phyloP scores from a whole-genome alignment of 2,888 invertebrate species.

The Taenaris catops region DNA sequence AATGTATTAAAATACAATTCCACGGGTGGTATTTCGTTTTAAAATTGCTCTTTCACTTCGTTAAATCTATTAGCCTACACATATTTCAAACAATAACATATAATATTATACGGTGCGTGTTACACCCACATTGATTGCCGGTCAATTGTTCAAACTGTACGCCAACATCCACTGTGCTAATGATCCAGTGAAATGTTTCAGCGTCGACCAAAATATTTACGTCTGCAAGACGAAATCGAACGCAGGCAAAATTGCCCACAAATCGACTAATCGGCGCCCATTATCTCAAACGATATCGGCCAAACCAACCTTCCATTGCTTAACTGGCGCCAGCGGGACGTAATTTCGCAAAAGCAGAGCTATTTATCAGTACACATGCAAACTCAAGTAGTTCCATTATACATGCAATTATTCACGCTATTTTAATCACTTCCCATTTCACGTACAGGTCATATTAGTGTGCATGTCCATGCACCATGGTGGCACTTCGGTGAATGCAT shows the following conservation, averaged over 20 bases:
- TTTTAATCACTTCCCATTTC: conserved; percentile 20
- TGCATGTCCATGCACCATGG: conserved; percentile 8
- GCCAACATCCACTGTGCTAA: conserved; percentile 11
- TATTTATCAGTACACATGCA: conserved; percentile 29
- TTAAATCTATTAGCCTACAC: no score
- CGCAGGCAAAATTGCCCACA: conserved; percentile 9
- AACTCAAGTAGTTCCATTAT: conserved; percentile 22
- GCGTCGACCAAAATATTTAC: conserved; percentile 15
- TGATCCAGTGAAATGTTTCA: conserved; percentile 1
- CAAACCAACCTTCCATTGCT: conserved; percentile 14
- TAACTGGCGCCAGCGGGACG: conserved; percentile 26
- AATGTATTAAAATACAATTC: no score
- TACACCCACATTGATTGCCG: conserved; percentile 16
- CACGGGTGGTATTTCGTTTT: no score
- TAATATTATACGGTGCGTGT: conserved; percentile 1
- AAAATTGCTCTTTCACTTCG: no score
- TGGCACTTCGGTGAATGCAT: conserved; percentile 19
- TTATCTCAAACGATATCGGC: conserved; percentile 19
- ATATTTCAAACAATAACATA: no score
- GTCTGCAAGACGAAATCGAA: conserved; percentile 10
- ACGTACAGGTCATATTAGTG: conserved; percentile 13
- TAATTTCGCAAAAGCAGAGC: conserved; percentile 26
- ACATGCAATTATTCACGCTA: conserved; percentile 18
- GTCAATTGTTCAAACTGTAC: conserved; percentile 13
- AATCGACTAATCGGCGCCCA: conserved; percentile 19